Conservation (phyloP, 2,113 vertebrate species). For the Lophotis ruficrista region DNA sequence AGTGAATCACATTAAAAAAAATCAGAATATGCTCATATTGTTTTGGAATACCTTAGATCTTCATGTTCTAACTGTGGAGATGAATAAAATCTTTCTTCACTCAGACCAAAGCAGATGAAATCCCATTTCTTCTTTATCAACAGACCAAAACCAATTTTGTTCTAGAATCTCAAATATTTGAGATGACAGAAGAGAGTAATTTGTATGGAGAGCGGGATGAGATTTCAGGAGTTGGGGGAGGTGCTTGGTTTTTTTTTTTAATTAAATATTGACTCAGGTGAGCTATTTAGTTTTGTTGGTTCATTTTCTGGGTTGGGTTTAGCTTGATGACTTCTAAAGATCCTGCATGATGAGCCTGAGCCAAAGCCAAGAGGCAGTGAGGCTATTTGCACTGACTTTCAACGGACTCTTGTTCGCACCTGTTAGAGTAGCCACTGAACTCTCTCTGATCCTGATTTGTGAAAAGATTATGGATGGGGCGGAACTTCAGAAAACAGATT, state of each 20-base stretch:
- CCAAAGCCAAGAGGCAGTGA: background rate
- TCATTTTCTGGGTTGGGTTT: background rate
- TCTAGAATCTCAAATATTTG: background rate
- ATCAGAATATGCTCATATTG: background rate
- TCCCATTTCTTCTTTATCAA: background rate
- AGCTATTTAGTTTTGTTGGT: background rate
- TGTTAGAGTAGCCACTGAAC: background rate
- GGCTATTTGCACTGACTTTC: background rate
- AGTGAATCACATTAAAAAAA: background rate
- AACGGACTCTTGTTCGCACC: background rate
- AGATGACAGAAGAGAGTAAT: background rate
- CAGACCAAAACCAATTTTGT: background rate
- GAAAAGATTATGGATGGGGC: background rate
- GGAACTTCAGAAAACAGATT: background rate
- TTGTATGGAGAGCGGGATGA: background rate
- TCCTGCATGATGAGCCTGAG: background rate
- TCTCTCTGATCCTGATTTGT: background rate
- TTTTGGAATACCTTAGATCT: background rate
- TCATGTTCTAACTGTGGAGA: background rate
- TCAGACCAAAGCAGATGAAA: background rate
- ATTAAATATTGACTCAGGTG: background rate
- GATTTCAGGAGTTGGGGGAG: rapidly evolving
- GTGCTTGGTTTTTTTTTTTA: background rate
- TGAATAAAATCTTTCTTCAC: background rate
- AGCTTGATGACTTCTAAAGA: background rate